A percentile compares a stretch with the other conserved stretches of the same genome.
phyloP scores from a whole-genome alignment of 2,797 vertebrate species.

The Acropternis orthonyx region DNA sequence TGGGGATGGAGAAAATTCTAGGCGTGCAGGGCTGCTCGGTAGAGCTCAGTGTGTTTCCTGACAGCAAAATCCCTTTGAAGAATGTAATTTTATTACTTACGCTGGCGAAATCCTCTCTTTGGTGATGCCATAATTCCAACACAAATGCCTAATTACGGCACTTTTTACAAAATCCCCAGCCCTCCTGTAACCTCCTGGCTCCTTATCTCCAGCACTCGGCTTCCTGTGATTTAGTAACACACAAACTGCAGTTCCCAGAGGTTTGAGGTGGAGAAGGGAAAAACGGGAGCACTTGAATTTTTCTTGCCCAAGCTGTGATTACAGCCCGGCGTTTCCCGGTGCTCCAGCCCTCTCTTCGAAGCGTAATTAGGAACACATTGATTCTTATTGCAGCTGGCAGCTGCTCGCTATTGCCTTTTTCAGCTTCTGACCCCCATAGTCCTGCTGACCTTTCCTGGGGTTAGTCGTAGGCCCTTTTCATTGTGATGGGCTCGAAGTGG shows the following conservation, averaged over 20 bases:
- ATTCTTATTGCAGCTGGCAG: conserved; percentile 73
- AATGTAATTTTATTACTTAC: neutral
- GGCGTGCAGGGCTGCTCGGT: neutral
- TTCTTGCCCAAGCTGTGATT: conserved; percentile 21
- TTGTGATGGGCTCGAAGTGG: conserved; percentile 76
- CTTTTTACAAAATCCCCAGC: neutral
- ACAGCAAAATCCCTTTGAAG: conserved; percentile 9
- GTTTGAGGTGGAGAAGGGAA: conserved; percentile 9
- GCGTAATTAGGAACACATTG: conserved; percentile 77
- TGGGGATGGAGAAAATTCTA: neutral
- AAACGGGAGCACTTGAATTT: conserved; percentile 29
- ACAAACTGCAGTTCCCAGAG: neutral
- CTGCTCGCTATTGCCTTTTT: conserved; percentile 73
- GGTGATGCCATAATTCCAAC: neutral
- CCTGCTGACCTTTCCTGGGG: conserved; percentile 78
- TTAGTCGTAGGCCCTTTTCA: conserved; percentile 74
- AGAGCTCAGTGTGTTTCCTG: neutral
- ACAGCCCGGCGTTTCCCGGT: neutral
- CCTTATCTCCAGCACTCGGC: conserved; percentile 49
- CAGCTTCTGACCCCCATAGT: conserved; percentile 75
- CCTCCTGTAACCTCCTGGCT: neutral
- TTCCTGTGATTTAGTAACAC: conserved; percentile 59
- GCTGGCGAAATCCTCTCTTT: neutral
- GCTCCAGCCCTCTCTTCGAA: conserved; percentile 20
- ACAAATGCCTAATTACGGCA: neutral